Conservation (phyloP, 2,888 invertebrate genomes). For the Vanessa cardui region DNA sequence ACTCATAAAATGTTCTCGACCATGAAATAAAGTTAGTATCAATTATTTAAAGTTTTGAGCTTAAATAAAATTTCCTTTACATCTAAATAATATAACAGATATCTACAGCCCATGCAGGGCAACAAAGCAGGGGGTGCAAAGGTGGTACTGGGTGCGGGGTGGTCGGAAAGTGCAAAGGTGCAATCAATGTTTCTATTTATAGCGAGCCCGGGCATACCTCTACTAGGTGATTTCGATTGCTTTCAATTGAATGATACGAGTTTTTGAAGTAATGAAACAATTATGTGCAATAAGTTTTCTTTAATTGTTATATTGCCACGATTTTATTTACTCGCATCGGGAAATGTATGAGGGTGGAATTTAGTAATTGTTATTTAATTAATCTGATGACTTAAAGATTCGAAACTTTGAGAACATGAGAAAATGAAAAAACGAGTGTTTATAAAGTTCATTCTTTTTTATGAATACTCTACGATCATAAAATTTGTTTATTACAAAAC, state of each 20-base stretch:
- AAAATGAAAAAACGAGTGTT: too few relatives aligned
- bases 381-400: too few relatives aligned
- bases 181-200: constrained; percentile 60
- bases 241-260: constrained; percentile 5
- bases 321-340: too few relatives aligned
- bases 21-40: too few relatives aligned
- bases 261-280: constrained; percentile 1
- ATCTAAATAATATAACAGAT: background rate
- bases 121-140: constrained; percentile 23
- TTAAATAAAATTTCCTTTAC: constrained; percentile 1
- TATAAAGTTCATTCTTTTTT: too few relatives aligned
- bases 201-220: constrained; percentile 50
- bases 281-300: background rate
- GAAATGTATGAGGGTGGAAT: too few relatives aligned
- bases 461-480: too few relatives aligned
- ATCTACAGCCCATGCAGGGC: constrained; percentile 14
- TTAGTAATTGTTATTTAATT: too few relatives aligned
- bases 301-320: too few relatives aligned
- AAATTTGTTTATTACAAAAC: too few relatives aligned
- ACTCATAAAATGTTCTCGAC: too few relatives aligned
- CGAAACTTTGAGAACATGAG: too few relatives aligned
- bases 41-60: background rate
- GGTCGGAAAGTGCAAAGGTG: constrained; percentile 65
- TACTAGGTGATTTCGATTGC: constrained; percentile 28
- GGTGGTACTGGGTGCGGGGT: constrained; percentile 25